Percentiles rank a stretch among this genome's conserved stretches.
Evolutionary conservation across 2,888 invertebrate genomes (phyloP).

Genomic region (Coelinius sp.): DNA sequence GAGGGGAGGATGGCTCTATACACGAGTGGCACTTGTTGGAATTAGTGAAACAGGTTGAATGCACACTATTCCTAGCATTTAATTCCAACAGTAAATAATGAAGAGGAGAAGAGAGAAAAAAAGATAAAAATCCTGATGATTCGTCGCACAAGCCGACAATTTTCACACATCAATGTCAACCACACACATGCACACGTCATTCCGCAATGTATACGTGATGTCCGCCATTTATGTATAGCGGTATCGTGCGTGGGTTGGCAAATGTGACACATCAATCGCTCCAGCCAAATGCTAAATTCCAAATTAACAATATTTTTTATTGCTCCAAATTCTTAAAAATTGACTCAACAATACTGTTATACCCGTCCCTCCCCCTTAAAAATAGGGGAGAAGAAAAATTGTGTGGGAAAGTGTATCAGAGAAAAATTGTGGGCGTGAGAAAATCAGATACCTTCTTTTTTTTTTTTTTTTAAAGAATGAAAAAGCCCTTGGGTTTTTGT

Average conservation of each 20-base stretch:
- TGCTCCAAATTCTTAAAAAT: too few species aligned
- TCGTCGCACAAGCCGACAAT: slow-evolving; percentile 21
- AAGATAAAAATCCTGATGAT: slow-evolving; percentile 21
- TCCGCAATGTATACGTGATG: slow-evolving; percentile 10
- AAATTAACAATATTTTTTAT: not conserved
- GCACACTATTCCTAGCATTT: slow-evolving; percentile 13
- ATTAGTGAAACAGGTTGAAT: slow-evolving; percentile 15
- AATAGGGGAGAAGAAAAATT: too few species aligned
- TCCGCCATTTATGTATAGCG: slow-evolving; percentile 59
- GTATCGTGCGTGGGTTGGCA: slow-evolving; percentile 64
- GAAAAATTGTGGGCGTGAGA: slow-evolving; percentile 17
- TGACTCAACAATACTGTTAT: too few species aligned
- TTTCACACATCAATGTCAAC: slow-evolving; percentile 18
- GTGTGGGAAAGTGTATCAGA: not conserved
- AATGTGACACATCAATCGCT: slow-evolving; percentile 56
- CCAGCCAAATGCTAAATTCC: slow-evolving; percentile 37
- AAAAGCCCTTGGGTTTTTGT: not conserved
- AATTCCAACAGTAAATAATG: slow-evolving; percentile 18
- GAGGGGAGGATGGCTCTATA: slow-evolving; percentile 14
- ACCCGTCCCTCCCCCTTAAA: too few species aligned
- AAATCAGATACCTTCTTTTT: slow-evolving; percentile 6
- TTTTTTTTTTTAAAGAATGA: not conserved
- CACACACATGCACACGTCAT: not conserved
- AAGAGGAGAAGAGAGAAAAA: not conserved
- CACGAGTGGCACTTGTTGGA: not conserved